Evolutionary conservation across 2,113 vertebrate species (phyloP), one percentile per base, ranked within the genome.

Genomic region (Rhinogobius similis): DNA sequence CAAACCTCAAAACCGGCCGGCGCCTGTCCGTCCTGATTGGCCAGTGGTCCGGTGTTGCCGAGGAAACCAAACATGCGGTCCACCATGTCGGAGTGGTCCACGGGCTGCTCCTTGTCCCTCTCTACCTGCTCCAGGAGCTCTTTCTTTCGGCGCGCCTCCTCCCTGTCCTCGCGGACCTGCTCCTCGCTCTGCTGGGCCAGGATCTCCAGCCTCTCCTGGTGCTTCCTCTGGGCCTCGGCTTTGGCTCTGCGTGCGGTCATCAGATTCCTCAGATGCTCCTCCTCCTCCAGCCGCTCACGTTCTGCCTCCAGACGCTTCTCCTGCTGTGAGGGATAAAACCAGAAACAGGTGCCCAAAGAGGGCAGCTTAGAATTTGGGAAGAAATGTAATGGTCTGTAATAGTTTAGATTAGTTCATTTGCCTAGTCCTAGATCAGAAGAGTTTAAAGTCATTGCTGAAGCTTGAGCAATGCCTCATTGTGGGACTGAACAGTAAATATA

Each of bases 41-140:
- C 95, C 2, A 97, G 79, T 0, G 94, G 92, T 0, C 93, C 89
- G 0, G 95, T 92, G 1, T 92, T 95, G 2, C 97, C 97, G 74
- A 99, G 92, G 88, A 99, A 99, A 20, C 98, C 98, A 3, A 99
- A 99, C 95, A 99, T 96, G 78, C 94, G 96, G 92, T 99, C 98
- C 88, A 99, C 98, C 96, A 99, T 98, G 79, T 99, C 98, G 0
- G 97, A 97, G 90, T 99, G 96, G 0, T 97, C 97, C 68, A 99
- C 93, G 0, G 98, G 98, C 83, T 96, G 94, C 0, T 96, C 95
- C 20, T 94, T 95, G 27, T 97, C 95, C 84, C 83, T 89, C 91
- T 99, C 97, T 96, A 97, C 95, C 90, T 95, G 96, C 73, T 97
- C 94, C 68, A 99, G 77, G 29, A 98, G 84, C 67, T 98, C 96